These are phyloP conservation scores for Eupithecia subumbrata DNA, from an alignment of 2,888 invertebrate genomes.

Conservation along the genomic window DNA sequence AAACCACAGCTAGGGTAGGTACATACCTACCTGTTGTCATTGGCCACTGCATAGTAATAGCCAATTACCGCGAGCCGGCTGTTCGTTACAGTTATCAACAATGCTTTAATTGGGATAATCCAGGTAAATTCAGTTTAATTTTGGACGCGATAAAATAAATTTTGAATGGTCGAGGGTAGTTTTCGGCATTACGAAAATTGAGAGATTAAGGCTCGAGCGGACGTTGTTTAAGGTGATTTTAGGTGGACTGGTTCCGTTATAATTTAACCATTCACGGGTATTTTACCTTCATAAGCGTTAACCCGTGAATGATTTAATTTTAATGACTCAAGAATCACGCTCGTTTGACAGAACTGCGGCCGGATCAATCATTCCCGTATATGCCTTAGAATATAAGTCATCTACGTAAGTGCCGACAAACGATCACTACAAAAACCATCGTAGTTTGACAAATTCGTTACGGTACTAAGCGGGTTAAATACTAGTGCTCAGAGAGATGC, in stretches of 20 bases:
- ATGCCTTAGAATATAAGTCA: too few species aligned
- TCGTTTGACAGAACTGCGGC: not conserved
- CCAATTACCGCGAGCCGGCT: slow-evolving; percentile 39
- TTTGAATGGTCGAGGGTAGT: slow-evolving; percentile 36
- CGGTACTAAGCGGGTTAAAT: too few species aligned
- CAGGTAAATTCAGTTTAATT: slow-evolving; percentile 44
- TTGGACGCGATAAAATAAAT: slow-evolving; percentile 40
- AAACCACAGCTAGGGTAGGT: not conserved
- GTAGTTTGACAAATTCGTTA: too few species aligned
- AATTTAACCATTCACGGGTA: not conserved
- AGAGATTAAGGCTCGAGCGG: slow-evolving; percentile 30
- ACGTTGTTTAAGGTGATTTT: not conserved
- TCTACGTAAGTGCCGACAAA: too few species aligned
- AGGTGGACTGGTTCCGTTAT: not conserved
- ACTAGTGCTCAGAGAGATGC: too few species aligned
- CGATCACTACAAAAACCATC: too few species aligned
- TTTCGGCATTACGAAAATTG: slow-evolving; percentile 37
- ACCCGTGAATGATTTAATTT: not conserved
- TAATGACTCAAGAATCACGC: not conserved
- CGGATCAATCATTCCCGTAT: not conserved
- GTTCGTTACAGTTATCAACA: slow-evolving; percentile 44
- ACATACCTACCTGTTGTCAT: slow-evolving; percentile 27
- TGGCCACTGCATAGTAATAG: slow-evolving; percentile 44
- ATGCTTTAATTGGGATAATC: slow-evolving; percentile 45
- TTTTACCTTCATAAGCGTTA: not conserved